phyloP scores from a whole-genome alignment of 1,140 invertebrate genomes.

The Orius insidiosus region DNA sequence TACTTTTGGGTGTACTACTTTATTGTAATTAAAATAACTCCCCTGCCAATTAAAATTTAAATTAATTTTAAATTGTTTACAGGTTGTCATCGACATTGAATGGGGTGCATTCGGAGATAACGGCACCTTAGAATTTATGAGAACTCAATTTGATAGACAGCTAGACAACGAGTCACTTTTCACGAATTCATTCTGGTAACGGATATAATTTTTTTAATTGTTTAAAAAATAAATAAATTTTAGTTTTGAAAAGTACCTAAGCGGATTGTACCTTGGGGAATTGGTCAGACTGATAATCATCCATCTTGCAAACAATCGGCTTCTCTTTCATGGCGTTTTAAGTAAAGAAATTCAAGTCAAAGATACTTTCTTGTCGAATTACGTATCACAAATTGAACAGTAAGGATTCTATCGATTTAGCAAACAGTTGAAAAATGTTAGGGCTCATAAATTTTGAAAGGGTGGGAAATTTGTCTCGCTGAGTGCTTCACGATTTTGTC shows the following conservation, averaged over 20 bases:
- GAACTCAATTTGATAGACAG: constrained; percentile 49
- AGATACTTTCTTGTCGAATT: constrained; percentile 44
- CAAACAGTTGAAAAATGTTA: too few species aligned
- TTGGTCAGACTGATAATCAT: constrained; percentile 37
- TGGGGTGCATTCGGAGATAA: constrained; percentile 76
- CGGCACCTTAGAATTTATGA: constrained; percentile 54
- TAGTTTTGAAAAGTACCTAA: constrained; percentile 50
- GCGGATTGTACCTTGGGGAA: constrained; percentile 50
- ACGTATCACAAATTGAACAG: constrained; percentile 54
- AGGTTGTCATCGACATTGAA: constrained; percentile 66
- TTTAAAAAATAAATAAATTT: too few species aligned
- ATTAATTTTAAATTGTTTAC: constrained; percentile 8
- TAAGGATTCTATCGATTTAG: too few species aligned
- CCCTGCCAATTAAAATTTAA: too few species aligned
- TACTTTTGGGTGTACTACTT: too few species aligned
- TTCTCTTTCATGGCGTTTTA: constrained; percentile 34
- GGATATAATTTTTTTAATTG: constrained; percentile 5
- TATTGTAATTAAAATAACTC: too few species aligned
- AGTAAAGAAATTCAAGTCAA: constrained; percentile 27
- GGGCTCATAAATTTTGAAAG: too few species aligned
- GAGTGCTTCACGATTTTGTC: too few species aligned
- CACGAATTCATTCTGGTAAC: constrained; percentile 35
- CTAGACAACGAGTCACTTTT: constrained; percentile 38
- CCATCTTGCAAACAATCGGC: constrained; percentile 31
- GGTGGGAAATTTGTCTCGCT: too few species aligned